These are phyloP conservation scores for Alces alces DNA, from an alignment of 2,113 vertebrate genomes.

Conservation along the genomic window DNA sequence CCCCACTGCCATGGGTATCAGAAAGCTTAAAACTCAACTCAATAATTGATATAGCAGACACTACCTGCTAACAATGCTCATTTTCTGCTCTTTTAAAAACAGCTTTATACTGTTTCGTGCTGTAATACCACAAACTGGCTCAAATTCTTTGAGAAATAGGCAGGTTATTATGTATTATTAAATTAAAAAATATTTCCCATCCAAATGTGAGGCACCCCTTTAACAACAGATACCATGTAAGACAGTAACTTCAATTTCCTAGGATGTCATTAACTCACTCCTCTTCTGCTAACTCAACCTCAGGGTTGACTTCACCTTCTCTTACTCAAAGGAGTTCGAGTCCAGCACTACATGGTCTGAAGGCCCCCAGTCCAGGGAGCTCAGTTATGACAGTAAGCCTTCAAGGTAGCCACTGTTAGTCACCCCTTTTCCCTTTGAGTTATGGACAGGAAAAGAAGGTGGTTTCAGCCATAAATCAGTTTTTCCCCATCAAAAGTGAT, in stretches of 20 bases:
- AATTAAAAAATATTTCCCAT: neutral
- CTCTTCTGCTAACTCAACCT: neutral
- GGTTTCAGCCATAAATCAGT: neutral
- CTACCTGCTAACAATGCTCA: neutral
- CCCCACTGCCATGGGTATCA: neutral
- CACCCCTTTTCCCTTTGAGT: neutral
- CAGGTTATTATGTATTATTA: neutral
- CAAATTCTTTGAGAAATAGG: slow-evolving; percentile 16
- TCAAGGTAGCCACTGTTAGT: neutral
- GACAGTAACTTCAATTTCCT: neutral
- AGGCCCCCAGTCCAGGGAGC: neutral
- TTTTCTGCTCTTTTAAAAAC: neutral
- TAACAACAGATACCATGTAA: neutral
- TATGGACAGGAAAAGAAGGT: neutral
- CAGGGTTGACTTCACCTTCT: neutral
- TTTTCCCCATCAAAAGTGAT: neutral
- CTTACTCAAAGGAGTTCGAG: neutral
- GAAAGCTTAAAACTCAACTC: neutral
- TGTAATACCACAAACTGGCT: neutral
- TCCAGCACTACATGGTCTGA: neutral
- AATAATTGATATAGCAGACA: neutral
- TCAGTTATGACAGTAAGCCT: neutral
- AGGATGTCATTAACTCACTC: neutral
- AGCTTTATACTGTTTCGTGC: neutral
- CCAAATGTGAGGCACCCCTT: neutral